These are phyloP conservation scores for Syndactyla subalaris DNA, from an alignment of 2,797 vertebrate genomes.

Conservation along the genomic window DNA sequence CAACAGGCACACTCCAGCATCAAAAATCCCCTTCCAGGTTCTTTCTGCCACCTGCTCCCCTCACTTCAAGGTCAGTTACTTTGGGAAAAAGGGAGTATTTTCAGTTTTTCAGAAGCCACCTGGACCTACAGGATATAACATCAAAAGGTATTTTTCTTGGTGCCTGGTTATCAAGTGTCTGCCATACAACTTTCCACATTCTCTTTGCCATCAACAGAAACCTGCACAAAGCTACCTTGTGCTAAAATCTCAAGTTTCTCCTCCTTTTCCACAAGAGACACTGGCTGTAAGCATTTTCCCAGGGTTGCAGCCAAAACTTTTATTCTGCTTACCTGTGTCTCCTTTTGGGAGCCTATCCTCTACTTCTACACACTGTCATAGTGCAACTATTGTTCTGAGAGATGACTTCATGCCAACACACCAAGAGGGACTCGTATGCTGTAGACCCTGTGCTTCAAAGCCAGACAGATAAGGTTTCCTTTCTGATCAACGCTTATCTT, in stretches of 20 bases:
- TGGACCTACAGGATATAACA: constrained; percentile 19
- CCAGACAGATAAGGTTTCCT: constrained; percentile 29
- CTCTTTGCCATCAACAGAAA: constrained; percentile 55
- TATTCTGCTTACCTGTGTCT: constrained; percentile 60
- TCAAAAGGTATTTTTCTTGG: constrained; percentile 29
- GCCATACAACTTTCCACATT: constrained; percentile 15
- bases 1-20: background rate
- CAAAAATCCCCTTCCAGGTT: background rate
- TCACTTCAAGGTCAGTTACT: background rate
- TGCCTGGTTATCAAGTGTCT: constrained; percentile 51
- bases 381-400: constrained; percentile 55
- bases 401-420: constrained; percentile 11
- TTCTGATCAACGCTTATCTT: constrained; percentile 36
- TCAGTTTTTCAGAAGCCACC: background rate
- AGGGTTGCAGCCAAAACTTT: constrained; percentile 74
- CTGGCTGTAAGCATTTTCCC: constrained; percentile 75
- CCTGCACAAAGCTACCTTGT: constrained; percentile 74
- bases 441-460: background rate
- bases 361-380: constrained; percentile 45
- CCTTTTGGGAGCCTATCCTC: constrained; percentile 29
- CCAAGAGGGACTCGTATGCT: background rate
- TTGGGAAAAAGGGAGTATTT: background rate
- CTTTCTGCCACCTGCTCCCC: background rate
- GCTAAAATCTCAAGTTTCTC: constrained; percentile 73
- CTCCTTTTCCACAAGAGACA: constrained; percentile 65